Conservation (phyloP, 2,888 invertebrate species). For the Agonum fuliginosum region DNA sequence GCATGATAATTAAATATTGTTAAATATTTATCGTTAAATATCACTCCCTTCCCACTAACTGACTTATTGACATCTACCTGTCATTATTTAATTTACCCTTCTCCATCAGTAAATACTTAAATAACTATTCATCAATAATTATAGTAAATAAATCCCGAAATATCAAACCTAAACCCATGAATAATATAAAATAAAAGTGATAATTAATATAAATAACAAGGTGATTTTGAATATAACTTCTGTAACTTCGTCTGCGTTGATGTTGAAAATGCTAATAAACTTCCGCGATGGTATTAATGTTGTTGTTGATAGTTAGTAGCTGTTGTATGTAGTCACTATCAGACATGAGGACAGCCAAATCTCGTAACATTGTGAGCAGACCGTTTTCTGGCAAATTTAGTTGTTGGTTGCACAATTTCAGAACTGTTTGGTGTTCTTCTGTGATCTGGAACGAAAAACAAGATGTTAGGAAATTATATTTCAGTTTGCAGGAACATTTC, state of each 20-base stretch:
- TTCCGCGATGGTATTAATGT: constrained; percentile 85
- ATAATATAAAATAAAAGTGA: constrained; percentile 58
- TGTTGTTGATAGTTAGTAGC: constrained; percentile 86
- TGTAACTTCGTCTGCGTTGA: not conserved
- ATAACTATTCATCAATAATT: constrained; percentile 1
- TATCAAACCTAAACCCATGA: constrained; percentile 55
- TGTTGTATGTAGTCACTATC: constrained; percentile 85
- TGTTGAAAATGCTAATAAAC: constrained; percentile 77
- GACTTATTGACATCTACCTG: not conserved
- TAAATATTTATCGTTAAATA: not conserved
- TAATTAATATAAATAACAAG: constrained; percentile 27
- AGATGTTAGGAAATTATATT: not conserved
- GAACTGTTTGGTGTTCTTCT: constrained; percentile 77
- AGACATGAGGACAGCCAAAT: constrained; percentile 80
- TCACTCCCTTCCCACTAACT: not conserved
- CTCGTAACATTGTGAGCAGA: constrained; percentile 78
- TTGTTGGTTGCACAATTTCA: constrained; percentile 83
- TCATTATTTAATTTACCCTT: not conserved
- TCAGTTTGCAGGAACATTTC: constrained; percentile 21
- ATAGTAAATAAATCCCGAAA: constrained; percentile 59
- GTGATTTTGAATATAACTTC: not conserved
- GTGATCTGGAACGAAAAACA: constrained; percentile 75
- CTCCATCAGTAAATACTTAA: not conserved
- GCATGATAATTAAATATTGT: constrained; percentile 15
- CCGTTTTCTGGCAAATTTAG: constrained; percentile 80